phyloP scores from a whole-genome alignment of 2,888 invertebrate genomes.

The Adineta ricciae region DNA sequence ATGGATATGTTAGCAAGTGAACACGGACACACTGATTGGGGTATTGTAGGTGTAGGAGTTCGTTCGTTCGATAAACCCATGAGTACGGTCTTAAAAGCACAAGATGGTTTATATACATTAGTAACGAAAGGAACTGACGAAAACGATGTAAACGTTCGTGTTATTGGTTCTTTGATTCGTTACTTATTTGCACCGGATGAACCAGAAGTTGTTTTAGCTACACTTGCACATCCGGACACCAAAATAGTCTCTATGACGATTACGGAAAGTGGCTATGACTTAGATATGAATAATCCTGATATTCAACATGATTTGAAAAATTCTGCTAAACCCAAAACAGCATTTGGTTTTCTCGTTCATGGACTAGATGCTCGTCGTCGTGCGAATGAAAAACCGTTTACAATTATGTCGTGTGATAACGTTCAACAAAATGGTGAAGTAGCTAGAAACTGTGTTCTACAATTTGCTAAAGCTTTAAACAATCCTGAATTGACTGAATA shows the following conservation, averaged over 20 bases:
- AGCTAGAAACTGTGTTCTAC: conserved; percentile 8
- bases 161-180: neutral
- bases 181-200: conserved; percentile 2
- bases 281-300: conserved; percentile 23
- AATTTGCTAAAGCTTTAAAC: conserved; percentile 19
- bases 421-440: conserved; percentile 30
- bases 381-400: conserved; percentile 17
- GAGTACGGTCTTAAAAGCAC: conserved; percentile 9
- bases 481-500: neutral
- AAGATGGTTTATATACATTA: conserved; percentile 29
- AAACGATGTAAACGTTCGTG: conserved; percentile 12
- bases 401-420: conserved; percentile 32
- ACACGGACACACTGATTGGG: conserved; percentile 21
- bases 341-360: conserved; percentile 27
- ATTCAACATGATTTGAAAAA: conserved; percentile 32
- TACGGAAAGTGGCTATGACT: conserved; percentile 29
- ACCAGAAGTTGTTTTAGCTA: neutral
- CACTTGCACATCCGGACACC: neutral
- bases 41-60: conserved; percentile 26
- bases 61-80: conserved; percentile 25
- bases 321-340: conserved; percentile 10
- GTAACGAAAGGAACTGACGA: neutral
- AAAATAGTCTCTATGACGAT: conserved; percentile 31
- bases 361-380: conserved; percentile 11
- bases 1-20: conserved; percentile 9